These are phyloP conservation scores for Gulo gulo DNA, from an alignment of 2,113 vertebrate genomes.

Conservation along the genomic window DNA sequence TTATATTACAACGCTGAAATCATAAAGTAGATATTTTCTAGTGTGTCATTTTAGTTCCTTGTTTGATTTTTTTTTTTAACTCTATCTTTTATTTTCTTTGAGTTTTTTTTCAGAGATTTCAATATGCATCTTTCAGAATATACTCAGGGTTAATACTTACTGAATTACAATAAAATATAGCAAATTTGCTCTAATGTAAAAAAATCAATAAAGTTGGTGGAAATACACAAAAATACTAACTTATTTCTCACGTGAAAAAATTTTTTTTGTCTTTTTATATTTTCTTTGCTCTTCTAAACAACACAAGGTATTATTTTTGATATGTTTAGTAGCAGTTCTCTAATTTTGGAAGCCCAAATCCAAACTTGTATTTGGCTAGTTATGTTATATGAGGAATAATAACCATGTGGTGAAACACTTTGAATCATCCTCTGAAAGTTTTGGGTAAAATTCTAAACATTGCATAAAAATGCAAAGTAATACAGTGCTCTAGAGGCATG, in stretches of 20 bases:
- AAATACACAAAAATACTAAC: neutral
- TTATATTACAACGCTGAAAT: too few species aligned
- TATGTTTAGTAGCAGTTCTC: neutral
- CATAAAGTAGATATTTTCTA: too few species aligned
- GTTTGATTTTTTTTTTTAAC: too few species aligned
- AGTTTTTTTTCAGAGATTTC: too few species aligned
- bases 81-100: too few species aligned
- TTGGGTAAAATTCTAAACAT: slow-evolving; percentile 40
- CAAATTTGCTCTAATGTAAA: neutral
- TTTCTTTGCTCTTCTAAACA: neutral
- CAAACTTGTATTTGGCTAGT: neutral
- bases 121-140: too few species aligned
- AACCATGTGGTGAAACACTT: neutral
- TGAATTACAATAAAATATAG: too few species aligned
- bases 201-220: neutral
- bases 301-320: neutral
- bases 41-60: too few species aligned
- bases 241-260: neutral
- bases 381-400: neutral
- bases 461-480: slow-evolving; percentile 68
- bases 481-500: slow-evolving; percentile 39
- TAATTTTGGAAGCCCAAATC: neutral
- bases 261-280: neutral
- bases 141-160: too few species aligned
- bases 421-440: slow-evolving; percentile 38